Base-by-base conservation (phyloP, 2,797 vertebrate species). In the Gallinago solitaria region DNA sequence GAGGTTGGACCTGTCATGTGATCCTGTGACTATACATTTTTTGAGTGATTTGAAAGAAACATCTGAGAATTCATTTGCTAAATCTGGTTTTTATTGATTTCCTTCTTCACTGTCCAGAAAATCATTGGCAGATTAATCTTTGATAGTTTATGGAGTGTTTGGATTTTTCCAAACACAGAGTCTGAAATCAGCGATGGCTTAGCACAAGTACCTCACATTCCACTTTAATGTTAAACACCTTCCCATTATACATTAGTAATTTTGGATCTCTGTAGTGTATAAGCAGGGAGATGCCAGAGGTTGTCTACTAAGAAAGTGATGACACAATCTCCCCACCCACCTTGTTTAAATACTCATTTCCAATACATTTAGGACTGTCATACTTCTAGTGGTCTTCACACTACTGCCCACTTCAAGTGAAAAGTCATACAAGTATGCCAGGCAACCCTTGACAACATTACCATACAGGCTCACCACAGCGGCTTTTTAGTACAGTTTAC, bases 381-480 rank as follows among this genome's bases (percentile, higher is more conserved):
- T 12, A 12, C 4, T 48, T 12, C 33, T 28, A 53, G n/a, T 14
- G 12, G 14, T 59, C n/a, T 51, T 48, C 11, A 0, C 7, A 16
- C 7, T 59, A 32, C 27, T 88, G 5, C 4, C 20, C 6, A 25
- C 14, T 51, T 74, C 18, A 87, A 56, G 32, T 39, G 30, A 30
- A 33, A 83, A 37, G 8, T 37, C 30, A 30, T 47, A 18, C 2
- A 67, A 69, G 8, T 54, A 12, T 51, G 24, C 5, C 37, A 51
- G 12, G 12, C 1, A 9, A 3, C 47, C 8, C 12, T 27, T 69
- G 20, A 47, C 21, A 61, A 27, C 9, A 9, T 51, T 67, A 54
- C 7, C 2, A 48, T 45, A 45, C 7, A 21, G 30, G 4, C 9
- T 4, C 3, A 32, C 5, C 12, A n/a, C 7, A 32, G 30, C 14